Percentiles rank a stretch among this genome's conserved stretches.
These are phyloP conservation scores for Pasiphila rectangulata DNA, from an alignment of 2,888 invertebrate genomes.

Conservation along the genomic window DNA sequence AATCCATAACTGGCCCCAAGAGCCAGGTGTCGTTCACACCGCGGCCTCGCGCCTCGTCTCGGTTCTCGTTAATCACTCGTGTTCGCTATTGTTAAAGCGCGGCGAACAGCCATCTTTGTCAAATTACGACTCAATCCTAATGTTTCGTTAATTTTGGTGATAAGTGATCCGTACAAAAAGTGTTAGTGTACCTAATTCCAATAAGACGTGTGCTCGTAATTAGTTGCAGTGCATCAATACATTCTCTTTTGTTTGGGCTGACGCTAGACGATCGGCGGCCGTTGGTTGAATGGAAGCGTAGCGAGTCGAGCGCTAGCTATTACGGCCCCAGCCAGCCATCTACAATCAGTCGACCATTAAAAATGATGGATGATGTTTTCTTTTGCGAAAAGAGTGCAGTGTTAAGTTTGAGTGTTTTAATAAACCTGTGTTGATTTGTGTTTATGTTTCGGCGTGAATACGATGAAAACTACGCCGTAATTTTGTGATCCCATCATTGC, in stretches of 20 bases:
- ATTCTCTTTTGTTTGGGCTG: conserved; percentile 77
- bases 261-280: conserved; percentile 53
- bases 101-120: conserved; percentile 80
- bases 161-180: conserved; percentile 63
- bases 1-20: conserved; percentile 81
- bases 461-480: conserved; percentile 77
- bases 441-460: conserved; percentile 64
- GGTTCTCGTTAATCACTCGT: conserved; percentile 78
- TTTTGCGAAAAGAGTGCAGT: conserved; percentile 75
- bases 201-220: conserved; percentile 52
- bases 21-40: conserved; percentile 82
- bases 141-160: conserved; percentile 57
- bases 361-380: conserved; percentile 75
- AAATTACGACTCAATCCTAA: conserved; percentile 76
- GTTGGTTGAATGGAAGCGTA: conserved; percentile 77
- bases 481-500: conserved; percentile 74
- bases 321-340: conserved; percentile 62
- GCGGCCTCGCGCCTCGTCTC: conserved; percentile 81
- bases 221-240: conserved; percentile 63
- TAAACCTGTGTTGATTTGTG: conserved; percentile 67
- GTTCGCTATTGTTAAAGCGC: conserved; percentile 78
- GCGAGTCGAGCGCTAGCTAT: conserved; percentile 37
- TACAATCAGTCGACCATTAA: conserved; percentile 76
- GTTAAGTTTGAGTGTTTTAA: conserved; percentile 69
- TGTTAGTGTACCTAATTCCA: conserved; percentile 55